These are phyloP conservation scores for Xestia xanthographa DNA, from an alignment of 2,888 invertebrate genomes.

Conservation along the genomic window DNA sequence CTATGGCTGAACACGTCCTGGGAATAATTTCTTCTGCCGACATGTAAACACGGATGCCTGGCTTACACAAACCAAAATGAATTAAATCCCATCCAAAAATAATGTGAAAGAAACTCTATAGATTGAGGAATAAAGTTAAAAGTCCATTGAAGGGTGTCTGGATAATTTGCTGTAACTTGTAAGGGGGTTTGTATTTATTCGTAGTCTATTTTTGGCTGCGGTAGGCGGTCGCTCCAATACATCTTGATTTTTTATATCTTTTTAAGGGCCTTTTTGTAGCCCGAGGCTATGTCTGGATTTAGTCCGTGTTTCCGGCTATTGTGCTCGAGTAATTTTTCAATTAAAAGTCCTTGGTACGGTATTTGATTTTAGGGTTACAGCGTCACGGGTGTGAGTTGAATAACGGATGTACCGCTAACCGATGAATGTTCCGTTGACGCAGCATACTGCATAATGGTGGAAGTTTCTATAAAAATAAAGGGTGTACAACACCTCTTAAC, in stretches of 20 bases:
- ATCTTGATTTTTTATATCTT: constrained; percentile 82
- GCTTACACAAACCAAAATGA: constrained; percentile 44
- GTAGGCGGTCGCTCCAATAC: constrained; percentile 89
- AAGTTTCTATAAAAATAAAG: neutral
- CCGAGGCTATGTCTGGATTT: constrained; percentile 83
- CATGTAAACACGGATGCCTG: constrained; percentile 83
- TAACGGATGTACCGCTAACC: constrained; percentile 4
- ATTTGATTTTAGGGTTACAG: constrained; percentile 48
- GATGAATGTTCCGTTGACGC: neutral
- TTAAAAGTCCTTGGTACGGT: constrained; percentile 70
- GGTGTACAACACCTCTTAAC: no score
- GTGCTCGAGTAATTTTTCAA: constrained; percentile 81
- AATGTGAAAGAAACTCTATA: constrained; percentile 47
- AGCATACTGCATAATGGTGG: neutral
- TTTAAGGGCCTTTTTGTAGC: constrained; percentile 83
- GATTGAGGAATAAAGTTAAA: neutral
- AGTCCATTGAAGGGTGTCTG: constrained; percentile 29
- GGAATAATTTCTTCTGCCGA: constrained; percentile 84
- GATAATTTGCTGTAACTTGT: constrained; percentile 20
- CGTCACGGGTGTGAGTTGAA: constrained; percentile 35
- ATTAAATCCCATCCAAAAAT: constrained; percentile 16
- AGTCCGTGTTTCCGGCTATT: constrained; percentile 88
- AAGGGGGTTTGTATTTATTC: constrained; percentile 67
- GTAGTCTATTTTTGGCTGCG: constrained; percentile 89
- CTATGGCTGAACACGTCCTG: constrained; percentile 77